Conservation (phyloP, 1,140 invertebrate species). For the Zaprionus nigranus region DNA sequence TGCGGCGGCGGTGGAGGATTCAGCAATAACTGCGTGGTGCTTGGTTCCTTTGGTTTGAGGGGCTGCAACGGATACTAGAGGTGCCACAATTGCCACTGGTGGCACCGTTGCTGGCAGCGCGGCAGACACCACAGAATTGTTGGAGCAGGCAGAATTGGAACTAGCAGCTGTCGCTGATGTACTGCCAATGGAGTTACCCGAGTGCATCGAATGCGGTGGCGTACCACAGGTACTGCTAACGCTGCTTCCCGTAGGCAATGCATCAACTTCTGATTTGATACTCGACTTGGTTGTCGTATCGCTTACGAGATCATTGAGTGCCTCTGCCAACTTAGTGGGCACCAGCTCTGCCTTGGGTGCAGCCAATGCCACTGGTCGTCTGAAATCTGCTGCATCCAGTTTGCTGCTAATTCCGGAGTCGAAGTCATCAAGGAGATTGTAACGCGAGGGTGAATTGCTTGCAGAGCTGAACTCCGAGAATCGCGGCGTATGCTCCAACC, state of each 20-base stretch:
- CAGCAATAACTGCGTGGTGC: conserved; percentile 68
- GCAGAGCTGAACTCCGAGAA: conserved; percentile 90
- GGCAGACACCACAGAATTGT: conserved; percentile 27
- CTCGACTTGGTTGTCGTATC: conserved; percentile 47
- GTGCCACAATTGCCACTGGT: neutral
- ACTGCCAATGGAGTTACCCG: conserved; percentile 77
- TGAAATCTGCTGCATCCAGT: conserved; percentile 74
- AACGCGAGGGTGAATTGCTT: conserved; percentile 89
- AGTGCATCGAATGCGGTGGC: conserved; percentile 79
- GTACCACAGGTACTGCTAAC: conserved; percentile 78
- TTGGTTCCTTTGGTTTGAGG: conserved; percentile 84
- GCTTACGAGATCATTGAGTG: conserved; percentile 70
- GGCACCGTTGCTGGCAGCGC: conserved; percentile 6
- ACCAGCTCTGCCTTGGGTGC: conserved; percentile 73
- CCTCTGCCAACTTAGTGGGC: conserved; percentile 73
- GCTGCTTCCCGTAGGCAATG: conserved; percentile 66
- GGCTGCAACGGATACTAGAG: conserved; percentile 62
- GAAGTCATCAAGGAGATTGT: conserved; percentile 85
- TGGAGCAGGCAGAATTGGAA: conserved; percentile 49
- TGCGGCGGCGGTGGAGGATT: conserved; percentile 81
- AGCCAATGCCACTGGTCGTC: conserved; percentile 70
- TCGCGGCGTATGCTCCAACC: conserved; percentile 92
- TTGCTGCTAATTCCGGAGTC: conserved; percentile 81
- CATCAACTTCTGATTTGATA: conserved; percentile 55
- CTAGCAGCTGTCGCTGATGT: conserved; percentile 72